Evolutionary conservation across 2,797 vertebrate species (phyloP).

Genomic region (Clarias laeviceps): DNA sequence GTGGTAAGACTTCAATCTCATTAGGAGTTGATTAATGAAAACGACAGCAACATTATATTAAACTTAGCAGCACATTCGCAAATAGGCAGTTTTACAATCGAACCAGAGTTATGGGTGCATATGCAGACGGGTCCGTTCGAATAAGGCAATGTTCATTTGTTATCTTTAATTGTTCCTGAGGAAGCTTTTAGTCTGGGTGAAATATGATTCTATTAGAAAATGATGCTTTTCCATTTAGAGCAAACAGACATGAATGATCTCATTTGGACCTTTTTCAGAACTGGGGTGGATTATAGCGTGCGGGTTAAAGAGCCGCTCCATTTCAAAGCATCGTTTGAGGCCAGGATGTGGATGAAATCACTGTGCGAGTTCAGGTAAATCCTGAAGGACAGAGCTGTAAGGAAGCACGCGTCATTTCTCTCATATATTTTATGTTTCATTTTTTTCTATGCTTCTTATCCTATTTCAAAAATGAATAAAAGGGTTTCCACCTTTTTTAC

Average conservation of each 20-base stretch:
- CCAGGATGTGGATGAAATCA: constrained; percentile 38
- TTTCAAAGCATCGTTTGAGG: constrained; percentile 51
- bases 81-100: constrained; percentile 77
- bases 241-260: constrained; percentile 62
- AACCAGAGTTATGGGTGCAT: constrained; percentile 76
- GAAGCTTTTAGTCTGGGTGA: constrained; percentile 78
- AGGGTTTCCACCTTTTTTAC: not conserved
- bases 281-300: constrained; percentile 50
- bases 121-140: constrained; percentile 67
- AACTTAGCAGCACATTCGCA: constrained; percentile 69
- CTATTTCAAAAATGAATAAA: not conserved
- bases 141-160: constrained; percentile 75
- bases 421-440: not conserved
- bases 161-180: constrained; percentile 80
- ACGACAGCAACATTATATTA: constrained; percentile 72
- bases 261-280: constrained; percentile 61
- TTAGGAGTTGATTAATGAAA: constrained; percentile 78
- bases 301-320: constrained; percentile 43
- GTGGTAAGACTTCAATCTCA: constrained; percentile 71
- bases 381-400: constrained; percentile 45
- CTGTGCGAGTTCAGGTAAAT: constrained; percentile 29
- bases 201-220: constrained; percentile 72
- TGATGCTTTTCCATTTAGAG: constrained; percentile 55
- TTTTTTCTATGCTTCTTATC: not conserved
- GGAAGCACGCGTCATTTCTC: constrained; percentile 19